Evolutionary conservation across 1,140 invertebrate species (phyloP).

Genomic region (Pogonus chalceus): DNA sequence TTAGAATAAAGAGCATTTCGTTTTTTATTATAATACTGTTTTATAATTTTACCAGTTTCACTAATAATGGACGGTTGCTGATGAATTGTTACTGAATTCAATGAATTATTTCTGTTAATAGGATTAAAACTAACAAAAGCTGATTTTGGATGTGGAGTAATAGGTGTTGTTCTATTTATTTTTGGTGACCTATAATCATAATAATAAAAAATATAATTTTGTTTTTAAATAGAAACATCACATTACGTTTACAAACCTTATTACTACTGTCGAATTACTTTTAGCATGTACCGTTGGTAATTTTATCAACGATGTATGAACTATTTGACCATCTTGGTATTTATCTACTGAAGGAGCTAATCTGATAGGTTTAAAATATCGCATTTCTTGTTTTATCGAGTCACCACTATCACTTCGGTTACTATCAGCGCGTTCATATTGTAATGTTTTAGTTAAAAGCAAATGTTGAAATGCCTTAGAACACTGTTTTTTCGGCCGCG

Average conservation of each 20-base stretch:
- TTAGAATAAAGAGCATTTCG: not conserved
- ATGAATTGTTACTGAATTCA: not conserved
- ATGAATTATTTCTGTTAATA: not conserved
- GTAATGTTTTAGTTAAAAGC: slow-evolving; percentile 26
- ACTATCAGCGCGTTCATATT: slow-evolving; percentile 10
- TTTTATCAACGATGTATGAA: not conserved
- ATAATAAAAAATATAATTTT: not conserved
- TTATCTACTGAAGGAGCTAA: slow-evolving; percentile 31
- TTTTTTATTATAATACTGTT: slow-evolving; percentile 3
- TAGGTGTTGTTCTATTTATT: not conserved
- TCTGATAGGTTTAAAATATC: slow-evolving; percentile 48
- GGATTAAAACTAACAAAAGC: not conserved
- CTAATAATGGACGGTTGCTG: not conserved
- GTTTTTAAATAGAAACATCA: not conserved
- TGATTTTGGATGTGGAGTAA: not conserved
- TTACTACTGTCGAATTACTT: not conserved
- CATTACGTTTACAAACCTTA: not conserved
- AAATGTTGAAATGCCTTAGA: slow-evolving; percentile 20
- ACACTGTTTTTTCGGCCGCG: not conserved
- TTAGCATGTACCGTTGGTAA: not conserved
- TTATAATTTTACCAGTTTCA: not conserved
- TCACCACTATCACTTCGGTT: slow-evolving; percentile 38
- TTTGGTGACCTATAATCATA: not conserved
- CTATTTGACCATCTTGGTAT: not conserved
- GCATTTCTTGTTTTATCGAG: slow-evolving; percentile 47